These are phyloP conservation scores for Oryzias melastigma DNA, from an alignment of 2,113 vertebrate species.

Conservation along the genomic window DNA sequence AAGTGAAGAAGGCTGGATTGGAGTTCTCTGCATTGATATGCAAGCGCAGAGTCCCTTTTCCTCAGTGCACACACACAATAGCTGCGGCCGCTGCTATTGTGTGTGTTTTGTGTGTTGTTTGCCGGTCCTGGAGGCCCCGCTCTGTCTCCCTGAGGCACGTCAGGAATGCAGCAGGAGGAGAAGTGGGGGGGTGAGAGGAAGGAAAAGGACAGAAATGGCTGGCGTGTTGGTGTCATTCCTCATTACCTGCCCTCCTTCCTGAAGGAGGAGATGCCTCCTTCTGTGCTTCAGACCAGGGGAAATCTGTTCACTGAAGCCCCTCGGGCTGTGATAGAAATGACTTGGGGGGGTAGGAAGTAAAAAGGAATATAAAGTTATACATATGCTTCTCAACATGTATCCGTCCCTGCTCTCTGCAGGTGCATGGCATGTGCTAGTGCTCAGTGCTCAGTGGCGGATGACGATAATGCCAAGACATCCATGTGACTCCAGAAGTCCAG, in stretches of 20 bases:
- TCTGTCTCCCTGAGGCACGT: conserved; percentile 68
- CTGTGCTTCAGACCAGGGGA: conserved; percentile 17
- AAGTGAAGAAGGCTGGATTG: conserved; percentile 8
- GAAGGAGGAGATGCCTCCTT: conserved; percentile 41
- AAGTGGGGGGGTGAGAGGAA: conserved; percentile 50
- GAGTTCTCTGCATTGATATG: conserved; percentile 52
- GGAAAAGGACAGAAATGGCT: conserved; percentile 33
- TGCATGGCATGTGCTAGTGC: conserved; percentile 1
- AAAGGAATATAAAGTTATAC: background rate
- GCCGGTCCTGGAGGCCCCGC: conserved; percentile 57
- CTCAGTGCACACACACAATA: conserved; percentile 63
- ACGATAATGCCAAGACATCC: background rate
- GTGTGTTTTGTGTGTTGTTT: conserved; percentile 57
- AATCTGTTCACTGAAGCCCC: conserved; percentile 7
- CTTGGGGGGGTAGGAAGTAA: conserved; percentile 17
- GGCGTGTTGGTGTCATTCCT: conserved; percentile 43
- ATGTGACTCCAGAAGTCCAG: conserved; percentile 3
- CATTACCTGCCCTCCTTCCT: conserved; percentile 55
- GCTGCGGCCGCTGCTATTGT: conserved; percentile 56
- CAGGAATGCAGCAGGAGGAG: conserved; percentile 68
- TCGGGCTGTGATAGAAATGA: conserved; percentile 36
- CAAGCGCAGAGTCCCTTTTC: conserved; percentile 49
- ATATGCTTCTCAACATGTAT: background rate
- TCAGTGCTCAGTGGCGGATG: background rate
- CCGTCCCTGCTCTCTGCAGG: conserved; percentile 3